Evolutionary conservation across 2,797 vertebrate genomes (phyloP).

Genomic region (Botia almorhae): DNA sequence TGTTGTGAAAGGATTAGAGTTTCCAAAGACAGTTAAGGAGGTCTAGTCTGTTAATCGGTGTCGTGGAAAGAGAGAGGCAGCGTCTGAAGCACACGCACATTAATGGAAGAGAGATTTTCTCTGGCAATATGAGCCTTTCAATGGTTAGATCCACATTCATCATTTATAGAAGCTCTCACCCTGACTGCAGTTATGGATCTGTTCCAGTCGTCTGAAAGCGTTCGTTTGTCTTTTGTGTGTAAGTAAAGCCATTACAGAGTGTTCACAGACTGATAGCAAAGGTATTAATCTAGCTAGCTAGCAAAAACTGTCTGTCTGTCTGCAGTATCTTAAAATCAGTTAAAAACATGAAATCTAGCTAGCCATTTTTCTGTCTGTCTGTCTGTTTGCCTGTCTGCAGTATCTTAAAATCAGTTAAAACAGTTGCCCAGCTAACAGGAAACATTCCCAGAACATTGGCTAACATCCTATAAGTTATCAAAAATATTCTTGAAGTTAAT

Average conservation of each 20-base stretch:
- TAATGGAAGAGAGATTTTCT: conserved; percentile 52
- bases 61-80: conserved; percentile 9
- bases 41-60: conserved; percentile 39
- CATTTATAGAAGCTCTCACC: conserved; percentile 45
- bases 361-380: neutral
- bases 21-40: conserved; percentile 44
- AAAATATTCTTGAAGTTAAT: no score
- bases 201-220: conserved; percentile 20
- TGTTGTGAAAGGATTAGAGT: conserved; percentile 48
- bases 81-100: conserved; percentile 8
- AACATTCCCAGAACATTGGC: no score
- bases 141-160: conserved; percentile 43
- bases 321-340: neutral
- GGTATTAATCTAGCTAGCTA: neutral
- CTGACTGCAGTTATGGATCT: conserved; percentile 42
- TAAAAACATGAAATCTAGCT: neutral
- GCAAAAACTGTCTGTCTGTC: neutral
- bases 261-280: neutral
- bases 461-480: no score
- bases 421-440: no score
- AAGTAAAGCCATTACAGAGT: conserved; percentile 27
- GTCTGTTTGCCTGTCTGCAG: no score
- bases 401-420: no score
- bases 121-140: conserved; percentile 44
- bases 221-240: conserved; percentile 4